Conservation (phyloP, 1,140 invertebrate species). For the Anastatus disparis region DNA sequence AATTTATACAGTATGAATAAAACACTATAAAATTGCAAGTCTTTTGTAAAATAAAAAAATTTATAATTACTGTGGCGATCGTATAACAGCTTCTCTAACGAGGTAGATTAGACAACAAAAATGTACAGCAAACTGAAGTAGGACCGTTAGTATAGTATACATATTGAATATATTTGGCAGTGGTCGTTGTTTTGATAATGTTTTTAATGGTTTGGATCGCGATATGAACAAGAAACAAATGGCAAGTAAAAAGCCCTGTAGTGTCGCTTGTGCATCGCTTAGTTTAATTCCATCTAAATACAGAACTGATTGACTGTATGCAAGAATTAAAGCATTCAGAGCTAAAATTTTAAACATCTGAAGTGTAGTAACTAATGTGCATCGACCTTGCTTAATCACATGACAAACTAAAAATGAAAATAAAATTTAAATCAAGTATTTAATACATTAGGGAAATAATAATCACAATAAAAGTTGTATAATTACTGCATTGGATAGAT, state of each 20-base stretch:
- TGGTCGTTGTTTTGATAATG: slow-evolving; percentile 91
- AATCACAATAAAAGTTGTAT: slow-evolving; percentile 65
- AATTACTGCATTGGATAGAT: slow-evolving; percentile 95
- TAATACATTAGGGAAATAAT: background rate
- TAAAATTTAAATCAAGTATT: background rate
- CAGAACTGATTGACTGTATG: slow-evolving; percentile 98
- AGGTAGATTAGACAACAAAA: slow-evolving; percentile 92
- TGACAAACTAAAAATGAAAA: slow-evolving; percentile 88
- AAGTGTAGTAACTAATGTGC: slow-evolving; percentile 97
- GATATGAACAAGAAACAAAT: slow-evolving; percentile 99
- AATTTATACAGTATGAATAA: background rate
- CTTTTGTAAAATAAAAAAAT: slow-evolving; percentile 22
- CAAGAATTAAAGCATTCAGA: slow-evolving; percentile 96
- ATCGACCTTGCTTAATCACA: slow-evolving; percentile 98
- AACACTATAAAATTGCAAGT: background rate
- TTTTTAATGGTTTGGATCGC: slow-evolving; percentile 95
- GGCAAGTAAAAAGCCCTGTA: slow-evolving; percentile 93
- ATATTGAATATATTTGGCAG: slow-evolving; percentile 99
- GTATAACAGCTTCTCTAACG: slow-evolving; percentile 79
- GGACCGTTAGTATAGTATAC: slow-evolving; percentile 96
- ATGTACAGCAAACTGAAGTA: slow-evolving; percentile 95
- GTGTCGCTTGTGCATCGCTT: slow-evolving; percentile 95
- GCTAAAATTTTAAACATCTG: slow-evolving; percentile 99
- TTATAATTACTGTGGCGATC: slow-evolving; percentile 74
- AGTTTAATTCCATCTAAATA: slow-evolving; percentile 99